Percentiles rank a stretch among this genome's conserved stretches.
Evolutionary conservation across 1,140 invertebrate species (phyloP).

Genomic region (Tetragonula clypearis): DNA sequence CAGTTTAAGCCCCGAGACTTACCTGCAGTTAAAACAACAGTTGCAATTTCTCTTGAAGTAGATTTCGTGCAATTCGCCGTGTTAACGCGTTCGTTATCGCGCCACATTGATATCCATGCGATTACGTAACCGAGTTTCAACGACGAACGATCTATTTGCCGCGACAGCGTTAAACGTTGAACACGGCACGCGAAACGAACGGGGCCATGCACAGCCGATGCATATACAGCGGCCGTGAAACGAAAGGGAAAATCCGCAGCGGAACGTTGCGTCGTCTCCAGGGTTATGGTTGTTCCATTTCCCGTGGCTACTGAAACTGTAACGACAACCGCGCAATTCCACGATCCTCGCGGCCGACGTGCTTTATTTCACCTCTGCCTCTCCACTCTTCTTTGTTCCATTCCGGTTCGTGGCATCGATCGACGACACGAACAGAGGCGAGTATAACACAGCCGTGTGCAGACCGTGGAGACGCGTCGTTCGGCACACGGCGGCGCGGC

Average conservation of each 20-base stretch:
- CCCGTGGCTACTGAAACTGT: constrained; percentile 26
- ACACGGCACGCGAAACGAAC: neutral
- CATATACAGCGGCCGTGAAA: neutral
- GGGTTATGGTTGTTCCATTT: constrained; percentile 39
- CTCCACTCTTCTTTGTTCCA: constrained; percentile 6
- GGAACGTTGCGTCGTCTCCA: constrained; percentile 10
- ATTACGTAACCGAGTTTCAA: neutral
- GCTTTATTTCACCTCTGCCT: constrained; percentile 12
- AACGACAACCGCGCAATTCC: constrained; percentile 49
- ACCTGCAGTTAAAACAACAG: neutral
- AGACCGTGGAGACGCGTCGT: neutral
- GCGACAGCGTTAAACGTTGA: neutral
- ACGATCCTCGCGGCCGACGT: constrained; percentile 14
- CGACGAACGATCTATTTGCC: neutral
- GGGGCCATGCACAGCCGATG: too few relatives aligned
- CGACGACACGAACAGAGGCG: constrained; percentile 5
- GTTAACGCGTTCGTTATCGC: neutral
- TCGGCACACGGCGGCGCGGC: neutral
- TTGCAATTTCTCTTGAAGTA: neutral
- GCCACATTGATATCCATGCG: neutral
- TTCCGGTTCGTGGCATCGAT: neutral
- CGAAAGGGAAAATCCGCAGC: constrained; percentile 28
- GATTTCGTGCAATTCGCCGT: neutral
- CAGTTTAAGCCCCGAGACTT: neutral
- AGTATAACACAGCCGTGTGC: neutral